Conservation (phyloP, 1,140 invertebrate genomes). For the Drosophila elegans region DNA sequence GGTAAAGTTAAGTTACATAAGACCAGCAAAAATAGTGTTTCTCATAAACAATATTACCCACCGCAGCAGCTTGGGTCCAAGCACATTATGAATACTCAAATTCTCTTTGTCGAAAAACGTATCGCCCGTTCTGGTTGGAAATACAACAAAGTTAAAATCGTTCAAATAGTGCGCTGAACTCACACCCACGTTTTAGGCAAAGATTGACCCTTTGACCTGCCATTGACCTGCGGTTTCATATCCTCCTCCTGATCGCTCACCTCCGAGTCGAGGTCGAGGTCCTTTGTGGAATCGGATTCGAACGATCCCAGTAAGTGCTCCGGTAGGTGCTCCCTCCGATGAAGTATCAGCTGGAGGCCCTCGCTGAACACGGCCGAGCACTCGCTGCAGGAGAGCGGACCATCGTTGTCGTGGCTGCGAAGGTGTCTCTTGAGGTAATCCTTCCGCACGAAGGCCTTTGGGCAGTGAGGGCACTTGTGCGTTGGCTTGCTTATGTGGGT, state of each 20-base stretch:
- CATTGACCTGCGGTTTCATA: no score
- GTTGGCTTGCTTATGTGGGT: conserved; percentile 30
- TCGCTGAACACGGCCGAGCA: not conserved
- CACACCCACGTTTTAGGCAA: not conserved
- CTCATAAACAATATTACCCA: not conserved
- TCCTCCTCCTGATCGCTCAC: not conserved
- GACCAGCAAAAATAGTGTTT: no score
- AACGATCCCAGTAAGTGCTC: not conserved
- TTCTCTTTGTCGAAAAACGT: not conserved
- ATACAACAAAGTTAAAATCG: no score
- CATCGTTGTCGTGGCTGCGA: not conserved
- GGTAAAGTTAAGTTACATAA: no score
- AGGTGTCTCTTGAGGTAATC: conserved; percentile 34
- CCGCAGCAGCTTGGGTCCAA: not conserved
- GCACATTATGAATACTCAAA: not conserved
- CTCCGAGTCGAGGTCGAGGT: not conserved
- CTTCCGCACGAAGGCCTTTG: conserved; percentile 15
- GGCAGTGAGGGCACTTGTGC: conserved; percentile 34
- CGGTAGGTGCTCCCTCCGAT: not conserved
- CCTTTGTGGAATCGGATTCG: not conserved
- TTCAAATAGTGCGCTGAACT: no score
- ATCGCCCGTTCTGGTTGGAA: not conserved
- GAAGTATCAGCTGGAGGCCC: not conserved
- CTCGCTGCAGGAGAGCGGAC: not conserved
- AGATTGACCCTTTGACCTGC: not conserved